A percentile compares a stretch with the other conserved stretches of the same genome.
These are phyloP conservation scores for Elgonia sp. DNA, from an alignment of 2,888 invertebrate genomes.

Conservation along the genomic window DNA sequence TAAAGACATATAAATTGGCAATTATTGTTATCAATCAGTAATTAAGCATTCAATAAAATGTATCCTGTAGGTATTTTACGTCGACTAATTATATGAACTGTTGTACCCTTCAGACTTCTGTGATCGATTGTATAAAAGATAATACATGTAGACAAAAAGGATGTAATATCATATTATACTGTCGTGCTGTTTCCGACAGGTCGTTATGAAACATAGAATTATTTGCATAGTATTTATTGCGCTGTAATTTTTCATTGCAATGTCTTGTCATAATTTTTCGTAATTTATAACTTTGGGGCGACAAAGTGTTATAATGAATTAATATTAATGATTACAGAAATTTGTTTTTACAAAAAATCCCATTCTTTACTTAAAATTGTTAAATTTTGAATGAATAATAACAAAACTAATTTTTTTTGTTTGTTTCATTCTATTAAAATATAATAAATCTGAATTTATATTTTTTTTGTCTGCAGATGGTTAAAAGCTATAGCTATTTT, in stretches of 20 bases:
- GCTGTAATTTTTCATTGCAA: not conserved
- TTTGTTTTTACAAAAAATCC: not conserved
- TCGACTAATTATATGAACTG: constrained; percentile 15
- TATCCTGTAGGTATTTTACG: not conserved
- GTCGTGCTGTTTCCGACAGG: constrained; percentile 26
- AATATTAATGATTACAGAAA: too few species aligned
- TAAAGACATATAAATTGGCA: not conserved
- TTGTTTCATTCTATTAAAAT: too few species aligned
- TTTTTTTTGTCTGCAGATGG: too few species aligned
- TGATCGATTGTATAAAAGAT: constrained; percentile 11
- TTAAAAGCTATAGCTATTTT: too few species aligned
- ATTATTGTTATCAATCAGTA: constrained; percentile 26
- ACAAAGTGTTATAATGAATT: not conserved
- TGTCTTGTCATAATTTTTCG: constrained; percentile 6
- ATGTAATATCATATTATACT: constrained; percentile 17
- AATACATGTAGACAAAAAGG: constrained; percentile 26
- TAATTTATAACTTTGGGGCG: not conserved
- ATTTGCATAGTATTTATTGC: constrained; percentile 9
- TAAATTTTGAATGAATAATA: too few species aligned
- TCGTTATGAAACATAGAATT: constrained; percentile 2
- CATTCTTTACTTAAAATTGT: too few species aligned
- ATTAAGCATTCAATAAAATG: constrained; percentile 35
- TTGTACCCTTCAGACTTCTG: not conserved
- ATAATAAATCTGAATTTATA: too few species aligned
- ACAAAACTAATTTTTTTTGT: too few species aligned